Percentiles rank a stretch among this genome's conserved stretches.
phyloP scores from a whole-genome alignment of 2,888 invertebrate genomes.

The Calliphora vomitoria region DNA sequence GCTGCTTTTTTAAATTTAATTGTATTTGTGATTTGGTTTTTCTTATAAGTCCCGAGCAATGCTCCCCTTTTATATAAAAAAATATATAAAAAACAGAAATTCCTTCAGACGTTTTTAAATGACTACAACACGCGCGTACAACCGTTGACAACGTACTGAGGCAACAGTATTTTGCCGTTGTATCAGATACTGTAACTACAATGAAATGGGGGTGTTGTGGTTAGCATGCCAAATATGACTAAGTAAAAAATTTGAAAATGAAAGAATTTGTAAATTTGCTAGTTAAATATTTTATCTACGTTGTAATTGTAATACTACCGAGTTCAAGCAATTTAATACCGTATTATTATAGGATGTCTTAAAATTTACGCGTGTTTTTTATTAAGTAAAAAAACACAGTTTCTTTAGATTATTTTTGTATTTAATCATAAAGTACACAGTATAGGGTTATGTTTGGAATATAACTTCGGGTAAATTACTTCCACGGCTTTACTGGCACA shows the following conservation, averaged over 20 bases:
- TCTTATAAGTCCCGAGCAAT: conserved; percentile 69
- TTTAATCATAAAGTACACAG: no score
- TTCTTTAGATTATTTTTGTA: no score
- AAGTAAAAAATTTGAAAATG: conserved; percentile 1
- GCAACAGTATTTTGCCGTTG: conserved; percentile 63
- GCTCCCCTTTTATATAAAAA: conserved; percentile 67
- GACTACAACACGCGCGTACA: conserved; percentile 73
- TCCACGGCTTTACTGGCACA: no score
- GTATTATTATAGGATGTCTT: no score
- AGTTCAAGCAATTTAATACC: no score
- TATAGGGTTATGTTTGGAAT: no score
- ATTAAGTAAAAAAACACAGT: no score
- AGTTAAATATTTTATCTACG: no score
- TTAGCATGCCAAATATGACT: conserved; percentile 19
- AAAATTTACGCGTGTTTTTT: no score
- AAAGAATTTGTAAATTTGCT: background rate
- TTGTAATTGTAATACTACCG: no score
- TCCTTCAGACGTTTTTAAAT: conserved; percentile 68
- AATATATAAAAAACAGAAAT: conserved; percentile 64
- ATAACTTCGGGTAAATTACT: no score
- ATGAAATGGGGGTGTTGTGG: conserved; percentile 23
- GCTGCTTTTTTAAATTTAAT: conserved; percentile 12
- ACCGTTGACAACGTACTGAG: conserved; percentile 74
- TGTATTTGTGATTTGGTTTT: conserved; percentile 12
- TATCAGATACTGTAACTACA: conserved; percentile 50